Evolutionary conservation across 2,888 invertebrate genomes (phyloP), one percentile per base, ranked within the genome.

Genomic region (Sphaerophoria taeniata): DNA sequence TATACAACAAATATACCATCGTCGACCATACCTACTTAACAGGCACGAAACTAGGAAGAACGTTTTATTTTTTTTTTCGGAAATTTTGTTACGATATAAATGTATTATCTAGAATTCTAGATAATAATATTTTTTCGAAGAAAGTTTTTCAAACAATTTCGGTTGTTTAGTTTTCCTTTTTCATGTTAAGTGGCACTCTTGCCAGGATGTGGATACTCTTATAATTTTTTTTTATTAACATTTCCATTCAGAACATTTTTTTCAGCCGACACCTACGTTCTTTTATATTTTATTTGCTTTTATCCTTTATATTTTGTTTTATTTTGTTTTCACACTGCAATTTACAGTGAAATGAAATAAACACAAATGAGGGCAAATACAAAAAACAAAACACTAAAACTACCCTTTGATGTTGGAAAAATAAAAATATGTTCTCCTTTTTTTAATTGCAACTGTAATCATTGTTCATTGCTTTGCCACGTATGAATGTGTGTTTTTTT

Each of bases 131-230:
- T 69, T 67, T 60, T 67, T 55, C 34, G 14, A 34, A 39, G 69
- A 69, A 70, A 63, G 65, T 74, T 74, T 58, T 70, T 63, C 58
- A 76, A 71, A 81, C 56, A 81, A 71, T n/a, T 69, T 77, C 47
- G 47, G 72, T 56, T 63, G 61, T 45, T 47, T 60, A 61, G 71
- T 67, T 67, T 51, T 56, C 65, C 72, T 75, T 67, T 36, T 47
- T 5, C 43, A 67, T 74, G 69, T 76, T 76, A 75, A 72, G 71
- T 76, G 71, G 51, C 63, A 72, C 71, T 72, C 51, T 65, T 33
- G 2, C 6, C 49, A 51, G 34, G 61, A 43, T 63, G 34, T 49
- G 65, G 49, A 16, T 9, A 49, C 7, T 63, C 61, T 43, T 63
- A 63, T n/a, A 47, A 33, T 45, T 65, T 51, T 65, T 43, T 65